Percentiles rank a stretch among this genome's conserved stretches.
phyloP scores from a whole-genome alignment of 2,113 vertebrate genomes.

The Mus pahari region DNA sequence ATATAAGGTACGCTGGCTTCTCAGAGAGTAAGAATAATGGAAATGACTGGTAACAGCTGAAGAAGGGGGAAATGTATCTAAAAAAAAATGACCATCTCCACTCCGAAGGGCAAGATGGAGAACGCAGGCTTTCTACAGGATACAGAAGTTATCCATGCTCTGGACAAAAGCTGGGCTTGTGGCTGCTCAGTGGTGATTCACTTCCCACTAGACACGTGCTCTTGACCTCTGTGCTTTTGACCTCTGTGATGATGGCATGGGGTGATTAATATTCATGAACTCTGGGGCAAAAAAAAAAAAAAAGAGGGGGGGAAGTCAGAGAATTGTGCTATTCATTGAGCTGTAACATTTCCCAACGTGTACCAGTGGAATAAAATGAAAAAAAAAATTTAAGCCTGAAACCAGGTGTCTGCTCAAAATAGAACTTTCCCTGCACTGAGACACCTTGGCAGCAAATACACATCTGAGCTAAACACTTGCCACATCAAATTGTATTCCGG shows the following conservation, averaged over 20 bases:
- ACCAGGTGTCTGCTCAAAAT: conserved; percentile 43
- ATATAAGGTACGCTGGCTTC: not conserved
- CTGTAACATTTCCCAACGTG: conserved; percentile 59
- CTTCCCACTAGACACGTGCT: not conserved
- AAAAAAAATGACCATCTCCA: conserved; percentile 14
- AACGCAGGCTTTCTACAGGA: not conserved
- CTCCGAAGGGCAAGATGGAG: not conserved
- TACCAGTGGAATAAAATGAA: not conserved
- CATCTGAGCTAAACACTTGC: not conserved
- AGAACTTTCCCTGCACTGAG: not conserved
- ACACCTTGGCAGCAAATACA: not conserved
- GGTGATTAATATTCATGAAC: conserved; percentile 58
- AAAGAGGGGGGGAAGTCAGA: not conserved
- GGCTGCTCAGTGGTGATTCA: not conserved
- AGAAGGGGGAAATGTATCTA: not conserved
- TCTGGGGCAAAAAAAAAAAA: not conserved
- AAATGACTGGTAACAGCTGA: not conserved
- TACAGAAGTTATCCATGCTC: not conserved
- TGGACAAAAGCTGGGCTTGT: not conserved
- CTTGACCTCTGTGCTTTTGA: not conserved
- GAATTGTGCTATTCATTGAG: conserved; percentile 23
- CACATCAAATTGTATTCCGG: not conserved
- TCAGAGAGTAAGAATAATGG: not conserved
- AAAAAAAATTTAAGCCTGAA: not conserved
- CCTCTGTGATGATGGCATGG: not conserved